Conservation (phyloP, 2,888 invertebrate genomes). For the Eristalinus aeneus region DNA sequence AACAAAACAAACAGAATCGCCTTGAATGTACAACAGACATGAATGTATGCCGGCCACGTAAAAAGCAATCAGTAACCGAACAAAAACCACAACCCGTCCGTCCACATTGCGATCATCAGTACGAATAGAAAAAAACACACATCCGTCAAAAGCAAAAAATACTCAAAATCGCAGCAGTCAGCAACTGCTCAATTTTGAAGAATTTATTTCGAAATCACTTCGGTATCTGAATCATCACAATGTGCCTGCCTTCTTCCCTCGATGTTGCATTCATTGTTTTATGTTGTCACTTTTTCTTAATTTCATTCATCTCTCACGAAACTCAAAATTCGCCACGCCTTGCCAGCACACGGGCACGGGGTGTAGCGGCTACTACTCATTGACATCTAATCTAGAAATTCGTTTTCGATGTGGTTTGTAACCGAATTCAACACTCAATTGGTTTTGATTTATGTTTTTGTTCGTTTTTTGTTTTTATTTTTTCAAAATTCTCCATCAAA, state of each 20-base stretch:
- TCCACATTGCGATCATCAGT: slow-evolving; percentile 69
- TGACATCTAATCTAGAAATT: slow-evolving; percentile 26
- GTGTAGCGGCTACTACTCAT: slow-evolving; percentile 24
- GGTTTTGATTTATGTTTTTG: slow-evolving; percentile 11
- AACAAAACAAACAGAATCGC: slow-evolving; percentile 24
- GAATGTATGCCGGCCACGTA: slow-evolving; percentile 50
- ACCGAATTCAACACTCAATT: slow-evolving; percentile 38
- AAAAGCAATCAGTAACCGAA: neutral
- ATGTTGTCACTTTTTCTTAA: neutral
- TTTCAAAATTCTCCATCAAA: neutral
- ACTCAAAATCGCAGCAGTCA: slow-evolving; percentile 7
- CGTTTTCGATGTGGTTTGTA: slow-evolving; percentile 64
- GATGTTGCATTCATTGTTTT: slow-evolving; percentile 63
- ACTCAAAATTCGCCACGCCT: slow-evolving; percentile 30
- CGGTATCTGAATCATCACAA: slow-evolving; percentile 71
- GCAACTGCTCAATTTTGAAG: neutral
- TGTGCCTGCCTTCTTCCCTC: slow-evolving; percentile 49
- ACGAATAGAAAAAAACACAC: slow-evolving; percentile 3
- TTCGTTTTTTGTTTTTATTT: neutral
- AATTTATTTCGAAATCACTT: slow-evolving; percentile 16
- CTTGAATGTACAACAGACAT: slow-evolving; percentile 19
- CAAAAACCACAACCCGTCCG: slow-evolving; percentile 53
- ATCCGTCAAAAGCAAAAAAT: slow-evolving; percentile 15
- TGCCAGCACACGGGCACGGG: slow-evolving; percentile 41
- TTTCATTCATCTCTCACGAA: slow-evolving; percentile 43